These are phyloP conservation scores for Drosophila atripex DNA, from an alignment of 2,888 invertebrate species.

Conservation along the genomic window DNA sequence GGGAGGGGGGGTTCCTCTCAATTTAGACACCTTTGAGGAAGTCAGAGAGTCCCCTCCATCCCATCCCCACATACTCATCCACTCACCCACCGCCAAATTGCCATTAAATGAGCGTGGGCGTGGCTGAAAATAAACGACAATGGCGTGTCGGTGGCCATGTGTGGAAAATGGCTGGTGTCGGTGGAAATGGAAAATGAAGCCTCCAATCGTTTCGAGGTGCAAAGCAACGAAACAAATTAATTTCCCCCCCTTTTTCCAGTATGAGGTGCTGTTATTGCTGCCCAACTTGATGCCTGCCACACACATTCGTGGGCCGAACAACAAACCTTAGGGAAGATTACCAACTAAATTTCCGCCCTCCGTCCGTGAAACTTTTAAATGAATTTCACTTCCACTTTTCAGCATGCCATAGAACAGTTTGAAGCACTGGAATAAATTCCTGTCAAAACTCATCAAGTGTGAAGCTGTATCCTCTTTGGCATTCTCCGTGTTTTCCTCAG, in stretches of 20 bases:
- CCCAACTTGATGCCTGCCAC: constrained; percentile 8
- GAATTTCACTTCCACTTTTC: constrained; percentile 35
- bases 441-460: background rate
- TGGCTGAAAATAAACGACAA: constrained; percentile 70
- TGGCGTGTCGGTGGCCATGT: constrained; percentile 61
- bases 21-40: constrained; percentile 73
- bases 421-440: background rate
- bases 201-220: constrained; percentile 73
- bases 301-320: constrained; percentile 10
- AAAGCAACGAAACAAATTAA: constrained; percentile 76
- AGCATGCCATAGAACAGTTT: constrained; percentile 10
- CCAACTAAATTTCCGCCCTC: constrained; percentile 30
- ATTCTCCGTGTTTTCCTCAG: background rate
- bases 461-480: too few relatives aligned
- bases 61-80: constrained; percentile 5
- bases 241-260: constrained; percentile 58
- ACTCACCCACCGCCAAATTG: constrained; percentile 51
- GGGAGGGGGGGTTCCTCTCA: constrained; percentile 73
- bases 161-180: constrained; percentile 42
- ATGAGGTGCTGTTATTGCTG: background rate
- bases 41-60: constrained; percentile 2
- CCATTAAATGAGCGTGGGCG: constrained; percentile 69
- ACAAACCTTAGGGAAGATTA: constrained; percentile 30
- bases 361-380: constrained; percentile 25
- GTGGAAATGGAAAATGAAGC: constrained; percentile 40